Conservation (phyloP, 2,888 invertebrate genomes). For the Ditylenchus weischeri region DNA sequence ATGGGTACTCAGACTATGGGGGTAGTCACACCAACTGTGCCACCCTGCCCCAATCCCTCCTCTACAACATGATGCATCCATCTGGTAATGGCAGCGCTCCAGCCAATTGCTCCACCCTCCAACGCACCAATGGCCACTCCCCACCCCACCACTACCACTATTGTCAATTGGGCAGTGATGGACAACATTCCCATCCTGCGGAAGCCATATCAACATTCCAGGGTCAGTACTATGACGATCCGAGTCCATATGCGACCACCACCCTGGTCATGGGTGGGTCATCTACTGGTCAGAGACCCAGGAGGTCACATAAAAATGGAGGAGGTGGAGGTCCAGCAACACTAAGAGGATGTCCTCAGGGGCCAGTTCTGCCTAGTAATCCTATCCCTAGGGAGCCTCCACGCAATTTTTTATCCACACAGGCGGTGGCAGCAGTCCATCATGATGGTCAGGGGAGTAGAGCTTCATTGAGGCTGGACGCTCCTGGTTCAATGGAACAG, state of each 20-base stretch:
- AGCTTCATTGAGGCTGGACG: no score
- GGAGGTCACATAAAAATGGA: conserved; percentile 10
- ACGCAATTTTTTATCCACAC: conserved; percentile 25
- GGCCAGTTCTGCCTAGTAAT: conserved; percentile 21
- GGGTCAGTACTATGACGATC: conserved; percentile 48
- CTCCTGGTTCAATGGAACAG: no score
- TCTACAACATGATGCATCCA: conserved; percentile 6
- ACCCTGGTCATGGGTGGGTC: conserved; percentile 50
- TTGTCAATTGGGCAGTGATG: conserved; percentile 44
- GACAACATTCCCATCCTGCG: conserved; percentile 29
- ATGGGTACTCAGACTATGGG: conserved; percentile 1
- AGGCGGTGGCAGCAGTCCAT: conserved; percentile 20
- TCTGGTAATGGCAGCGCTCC: not conserved
- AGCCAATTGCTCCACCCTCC: conserved; percentile 5
- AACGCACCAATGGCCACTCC: conserved; percentile 1
- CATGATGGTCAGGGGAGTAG: no score
- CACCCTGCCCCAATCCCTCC: conserved; percentile 1
- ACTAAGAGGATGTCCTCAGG: not conserved
- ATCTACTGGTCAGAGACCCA: not conserved
- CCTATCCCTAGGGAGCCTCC: conserved; percentile 25
- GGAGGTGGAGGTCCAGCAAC: not conserved
- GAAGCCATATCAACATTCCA: conserved; percentile 13
- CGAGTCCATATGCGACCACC: conserved; percentile 58
- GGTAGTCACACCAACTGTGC: not conserved
- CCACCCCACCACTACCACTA: conserved; percentile 39